Conservation (phyloP, 2,888 invertebrate species). For the Chrysomela aeneicollis region DNA sequence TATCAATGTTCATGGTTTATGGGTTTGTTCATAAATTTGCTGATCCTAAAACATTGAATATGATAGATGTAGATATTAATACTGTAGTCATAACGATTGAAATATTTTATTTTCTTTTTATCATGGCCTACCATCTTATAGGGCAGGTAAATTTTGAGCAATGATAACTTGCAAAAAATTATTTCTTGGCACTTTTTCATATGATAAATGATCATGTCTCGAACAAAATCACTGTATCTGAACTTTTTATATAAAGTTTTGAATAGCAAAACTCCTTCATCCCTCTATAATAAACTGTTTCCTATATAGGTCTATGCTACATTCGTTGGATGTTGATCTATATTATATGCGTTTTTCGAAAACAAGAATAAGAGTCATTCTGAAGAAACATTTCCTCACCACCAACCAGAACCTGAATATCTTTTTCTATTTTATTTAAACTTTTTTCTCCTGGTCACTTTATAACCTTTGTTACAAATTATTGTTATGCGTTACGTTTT, state of each 20-base stretch:
- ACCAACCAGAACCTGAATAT: not conserved
- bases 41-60: no score
- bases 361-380: not conserved
- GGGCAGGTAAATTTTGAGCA: no score
- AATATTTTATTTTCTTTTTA: no score
- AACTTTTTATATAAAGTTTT: not conserved
- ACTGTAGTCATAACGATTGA: no score
- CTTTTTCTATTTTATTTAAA: not conserved
- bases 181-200: no score
- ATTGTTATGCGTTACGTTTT: no score
- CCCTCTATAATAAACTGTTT: not conserved
- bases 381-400: not conserved
- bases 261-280: not conserved
- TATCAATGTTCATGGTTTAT: no score
- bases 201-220: slow-evolving; percentile 20
- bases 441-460: not conserved
- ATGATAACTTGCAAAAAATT: no score
- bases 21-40: no score
- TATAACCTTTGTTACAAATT: no score
- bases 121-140: no score
- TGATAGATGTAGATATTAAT: no score
- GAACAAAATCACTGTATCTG: slow-evolving; percentile 12
- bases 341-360: not conserved
- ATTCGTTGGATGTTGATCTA: not conserved
- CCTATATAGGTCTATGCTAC: not conserved